Conservation (phyloP, 2,113 vertebrate genomes). For the Labrus mixtus region DNA sequence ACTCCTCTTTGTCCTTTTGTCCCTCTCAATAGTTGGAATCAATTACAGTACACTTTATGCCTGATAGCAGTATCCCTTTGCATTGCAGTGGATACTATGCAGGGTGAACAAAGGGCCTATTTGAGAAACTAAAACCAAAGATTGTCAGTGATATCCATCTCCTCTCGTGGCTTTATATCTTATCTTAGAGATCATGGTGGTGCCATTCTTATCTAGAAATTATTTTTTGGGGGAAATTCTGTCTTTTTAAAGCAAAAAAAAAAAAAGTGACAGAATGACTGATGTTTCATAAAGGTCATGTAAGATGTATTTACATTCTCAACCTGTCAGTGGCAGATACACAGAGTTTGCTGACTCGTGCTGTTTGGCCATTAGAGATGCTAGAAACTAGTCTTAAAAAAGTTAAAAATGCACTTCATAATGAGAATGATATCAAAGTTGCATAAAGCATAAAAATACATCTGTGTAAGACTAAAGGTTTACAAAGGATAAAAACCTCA, state of each 20-base stretch:
- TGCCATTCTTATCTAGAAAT: conserved; percentile 11
- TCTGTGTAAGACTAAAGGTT: no score
- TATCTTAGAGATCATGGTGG: conserved; percentile 27
- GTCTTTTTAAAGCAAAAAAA: not conserved
- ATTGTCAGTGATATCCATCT: conserved; percentile 31
- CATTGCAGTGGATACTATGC: conserved; percentile 34
- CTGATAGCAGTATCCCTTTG: conserved; percentile 40
- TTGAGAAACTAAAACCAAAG: conserved; percentile 33
- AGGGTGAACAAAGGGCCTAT: conserved; percentile 41
- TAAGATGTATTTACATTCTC: not conserved
- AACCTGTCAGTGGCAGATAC: not conserved
- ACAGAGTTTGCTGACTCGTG: not conserved
- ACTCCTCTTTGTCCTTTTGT: conserved; percentile 65
- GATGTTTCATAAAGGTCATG: not conserved
- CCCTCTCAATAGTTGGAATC: conserved; percentile 63
- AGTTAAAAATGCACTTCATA: not conserved
- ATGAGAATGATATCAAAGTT: no score
- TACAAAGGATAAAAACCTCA: no score
- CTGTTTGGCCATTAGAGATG: not conserved
- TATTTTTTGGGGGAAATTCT: not conserved
- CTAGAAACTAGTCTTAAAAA: not conserved
- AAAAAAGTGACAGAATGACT: not conserved
- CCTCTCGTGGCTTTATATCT: conserved; percentile 30
- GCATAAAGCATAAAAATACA: no score
- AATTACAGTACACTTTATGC: conserved; percentile 55